Percentiles rank a stretch among this genome's conserved stretches.
phyloP scores from a whole-genome alignment of 2,888 invertebrate genomes.

The Aporophyla nigra region DNA sequence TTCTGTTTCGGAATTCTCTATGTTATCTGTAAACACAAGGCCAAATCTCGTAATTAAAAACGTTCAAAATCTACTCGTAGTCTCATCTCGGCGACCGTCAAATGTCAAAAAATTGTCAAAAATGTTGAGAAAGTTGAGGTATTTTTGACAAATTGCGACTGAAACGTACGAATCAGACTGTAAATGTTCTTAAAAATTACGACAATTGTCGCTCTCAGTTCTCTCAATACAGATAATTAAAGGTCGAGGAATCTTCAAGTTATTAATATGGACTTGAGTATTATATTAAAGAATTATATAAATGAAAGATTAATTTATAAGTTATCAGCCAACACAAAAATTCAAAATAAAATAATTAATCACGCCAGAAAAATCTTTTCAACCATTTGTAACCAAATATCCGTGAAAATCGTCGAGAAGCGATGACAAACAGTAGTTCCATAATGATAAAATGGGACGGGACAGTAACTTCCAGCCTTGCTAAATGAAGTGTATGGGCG shows the following conservation, averaged over 20 bases:
- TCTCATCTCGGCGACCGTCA: too few relatives aligned
- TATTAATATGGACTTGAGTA: not conserved
- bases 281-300: too few relatives aligned
- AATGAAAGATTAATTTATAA: not conserved
- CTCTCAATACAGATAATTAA: not conserved
- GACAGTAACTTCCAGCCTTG: constrained; percentile 40
- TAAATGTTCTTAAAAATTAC: too few relatives aligned
- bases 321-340: not conserved
- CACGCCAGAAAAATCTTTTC: constrained; percentile 13
- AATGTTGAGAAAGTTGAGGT: too few relatives aligned
- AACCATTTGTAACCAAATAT: constrained; percentile 38
- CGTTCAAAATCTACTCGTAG: too few relatives aligned
- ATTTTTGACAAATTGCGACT: too few relatives aligned
- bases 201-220: too few relatives aligned
- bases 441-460: constrained; percentile 23
- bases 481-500: constrained; percentile 62
- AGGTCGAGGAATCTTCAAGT: not conserved
- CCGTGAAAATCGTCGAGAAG: constrained; percentile 11
- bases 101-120: too few relatives aligned
- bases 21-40: not conserved
- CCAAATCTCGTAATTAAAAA: too few relatives aligned
- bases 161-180: too few relatives aligned
- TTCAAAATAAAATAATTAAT: not conserved
- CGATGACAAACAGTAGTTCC: constrained; percentile 31
- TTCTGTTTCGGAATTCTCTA: not conserved